Conservation (phyloP, 2,888 invertebrate genomes). For the Neocrepidodera transversa region DNA sequence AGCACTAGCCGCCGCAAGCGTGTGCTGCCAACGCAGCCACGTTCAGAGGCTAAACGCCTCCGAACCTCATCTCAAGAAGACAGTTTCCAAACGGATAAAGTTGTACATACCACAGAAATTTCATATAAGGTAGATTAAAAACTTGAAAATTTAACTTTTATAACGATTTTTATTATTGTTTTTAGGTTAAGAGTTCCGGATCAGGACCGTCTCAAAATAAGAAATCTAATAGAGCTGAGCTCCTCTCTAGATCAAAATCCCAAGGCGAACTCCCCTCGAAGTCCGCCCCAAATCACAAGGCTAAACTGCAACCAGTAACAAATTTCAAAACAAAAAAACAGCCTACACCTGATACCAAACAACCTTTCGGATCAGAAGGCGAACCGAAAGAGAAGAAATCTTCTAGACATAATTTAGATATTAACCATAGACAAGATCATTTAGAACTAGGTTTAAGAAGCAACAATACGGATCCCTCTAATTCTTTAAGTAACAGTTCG, state of each 20-base stretch:
- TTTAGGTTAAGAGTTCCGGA: slow-evolving; percentile 36
- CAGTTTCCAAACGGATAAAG: slow-evolving; percentile 32
- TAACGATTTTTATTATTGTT: no score
- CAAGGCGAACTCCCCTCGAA: slow-evolving; percentile 44
- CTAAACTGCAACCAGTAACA: slow-evolving; percentile 28
- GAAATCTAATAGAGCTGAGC: slow-evolving; percentile 30
- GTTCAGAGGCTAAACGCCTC: slow-evolving; percentile 67
- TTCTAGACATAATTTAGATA: slow-evolving; percentile 33
- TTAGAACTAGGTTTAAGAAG: slow-evolving; percentile 32
- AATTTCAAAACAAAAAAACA: slow-evolving; percentile 36
- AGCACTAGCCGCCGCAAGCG: slow-evolving; percentile 63
- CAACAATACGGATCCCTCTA: slow-evolving; percentile 31
- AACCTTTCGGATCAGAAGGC: slow-evolving; percentile 27
- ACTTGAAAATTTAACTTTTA: no score
- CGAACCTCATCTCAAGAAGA: slow-evolving; percentile 61
- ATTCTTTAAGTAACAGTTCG: slow-evolving; percentile 30
- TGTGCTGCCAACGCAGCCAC: slow-evolving; percentile 66
- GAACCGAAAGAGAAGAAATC: slow-evolving; percentile 34
- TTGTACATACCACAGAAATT: slow-evolving; percentile 25
- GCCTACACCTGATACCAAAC: slow-evolving; percentile 27
- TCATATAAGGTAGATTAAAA: slow-evolving; percentile 37
- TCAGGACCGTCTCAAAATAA: slow-evolving; percentile 29
- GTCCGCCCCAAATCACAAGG: slow-evolving; percentile 38
- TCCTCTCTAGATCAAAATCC: slow-evolving; percentile 43
- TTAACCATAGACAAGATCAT: slow-evolving; percentile 37